Evolutionary conservation across 2,113 vertebrate species (phyloP).

Genomic region (Boleophthalmus pectinirostris): DNA sequence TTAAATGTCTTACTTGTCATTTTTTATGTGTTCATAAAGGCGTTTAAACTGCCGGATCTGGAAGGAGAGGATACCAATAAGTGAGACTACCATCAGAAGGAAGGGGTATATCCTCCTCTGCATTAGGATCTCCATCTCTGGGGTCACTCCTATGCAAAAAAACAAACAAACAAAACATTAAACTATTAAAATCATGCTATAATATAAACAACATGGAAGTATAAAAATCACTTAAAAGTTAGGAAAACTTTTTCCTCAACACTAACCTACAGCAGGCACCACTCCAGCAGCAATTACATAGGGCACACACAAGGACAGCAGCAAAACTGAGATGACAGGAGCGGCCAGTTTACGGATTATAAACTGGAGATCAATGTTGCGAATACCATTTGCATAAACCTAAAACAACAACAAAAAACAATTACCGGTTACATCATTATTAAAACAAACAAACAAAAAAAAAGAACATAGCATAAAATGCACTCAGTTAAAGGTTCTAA

Average conservation of each 20-base stretch:
- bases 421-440: not conserved
- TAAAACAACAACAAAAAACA: conserved; percentile 26
- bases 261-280: conserved; percentile 89
- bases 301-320: conserved; percentile 93
- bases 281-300: conserved; percentile 92
- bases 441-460: no score
- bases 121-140: conserved; percentile 96
- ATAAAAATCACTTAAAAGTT: not conserved
- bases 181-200: not conserved
- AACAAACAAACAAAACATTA: not conserved
- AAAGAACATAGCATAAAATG: no score
- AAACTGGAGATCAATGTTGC: conserved; percentile 97
- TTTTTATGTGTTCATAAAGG: conserved; percentile 99
- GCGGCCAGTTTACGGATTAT: conserved; percentile 94
- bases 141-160: conserved; percentile 82
- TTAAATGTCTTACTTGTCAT: conserved; percentile 88
- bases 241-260: not conserved
- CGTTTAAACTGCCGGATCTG: conserved; percentile 99
- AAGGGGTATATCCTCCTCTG: conserved; percentile 98
- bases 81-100: conserved; percentile 94
- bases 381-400: conserved; percentile 98
- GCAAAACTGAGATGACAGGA: conserved; percentile 92
- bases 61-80: conserved; percentile 96
- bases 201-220: not conserved
- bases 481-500: no score